Evolutionary conservation across 2,888 invertebrate genomes (phyloP), one percentile per base, ranked within the genome.

Genomic region (Melipona bicolor): DNA sequence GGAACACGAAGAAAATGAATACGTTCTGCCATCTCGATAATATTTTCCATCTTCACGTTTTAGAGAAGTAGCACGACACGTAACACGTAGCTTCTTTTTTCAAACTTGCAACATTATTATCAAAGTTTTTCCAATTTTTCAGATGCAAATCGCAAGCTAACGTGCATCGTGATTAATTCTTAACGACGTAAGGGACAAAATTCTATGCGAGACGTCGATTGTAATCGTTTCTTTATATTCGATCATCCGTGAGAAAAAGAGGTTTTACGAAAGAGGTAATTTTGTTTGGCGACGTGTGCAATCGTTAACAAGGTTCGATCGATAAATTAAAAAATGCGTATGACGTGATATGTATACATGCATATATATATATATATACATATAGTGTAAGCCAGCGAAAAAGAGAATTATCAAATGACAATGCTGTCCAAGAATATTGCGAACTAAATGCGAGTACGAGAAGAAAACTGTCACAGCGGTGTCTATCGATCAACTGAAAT

Each of bases 391-490:
- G 54, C 80, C 73, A 79, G 72, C 68, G 73, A 79, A 70, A 64
- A 65, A 83, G 69, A 81, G 68, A 64, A 74, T 68, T 73, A 77
- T 69, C 70, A 77, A 52, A 68, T 75, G 72, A 65, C 62, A 73
- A 76, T 73, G 67, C 50, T 77, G 62, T 74, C 32, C 19, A 65
- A 49, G 61, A 76, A 61, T 19, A 36, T 49, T 69, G 74, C 54
- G 61, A 70, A 27, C 56, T 62, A 78, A 83, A 64, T 69, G 32
- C 49, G 82, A 88, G 43, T 70, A 86, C 67, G 86, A 81, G 27
- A 79, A 64, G 4, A 84, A 84, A 69, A 86, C 69, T 87, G 82
- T 86, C 83, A 43, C 73, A 83, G 81, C 81, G 85, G 84, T 83
- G 72, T 67, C 81, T 83, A 83, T 83, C 67, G 73, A 82, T 79